Evolutionary conservation across 1,140 invertebrate species (phyloP), one percentile per base, ranked within the genome.

Genomic region (Coelopa frigida): DNA sequence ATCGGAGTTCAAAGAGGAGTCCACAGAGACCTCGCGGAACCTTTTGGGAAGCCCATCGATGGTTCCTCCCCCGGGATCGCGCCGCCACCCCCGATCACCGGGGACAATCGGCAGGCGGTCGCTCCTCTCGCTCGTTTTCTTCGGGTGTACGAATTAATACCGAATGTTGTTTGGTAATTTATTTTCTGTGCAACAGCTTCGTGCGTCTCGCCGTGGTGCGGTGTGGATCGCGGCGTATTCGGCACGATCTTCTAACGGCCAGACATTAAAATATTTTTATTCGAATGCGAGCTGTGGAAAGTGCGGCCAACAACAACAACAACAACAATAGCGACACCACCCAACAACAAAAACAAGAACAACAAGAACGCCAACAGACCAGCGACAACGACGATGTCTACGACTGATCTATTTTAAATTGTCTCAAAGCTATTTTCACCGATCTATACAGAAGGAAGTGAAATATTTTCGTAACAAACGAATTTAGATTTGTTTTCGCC

Each of bases 241-340:
- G 36, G 47, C 42, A 18, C 23, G 32, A 31, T 27, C 14, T 49
- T 37, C 47, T 43, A 39, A 36, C 42, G 42, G 33, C 42, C 42
- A 49, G 47, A 49, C 47, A 37, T 44, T 49, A 44, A n/a, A n/a
- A n/a, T n/a, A n/a, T n/a, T 49, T 49, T 49, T 36, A 49, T 49
- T 44, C 26, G 42, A 49, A n/a, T 29, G 22, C 27, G 42, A 38
- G 44, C 42, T 44, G 20, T 32, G 38, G 43, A 48, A 48, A 43
- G 31, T 24, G 32, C 35, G 24, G 22, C 24, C 15, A 36, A 20
- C 22, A 43, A 24, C 32, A 29, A 29, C 40, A 20, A 42, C 40
- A 42, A 24, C 40, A 42, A n/a, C 22, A 43, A 24, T 42, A 29
- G 40, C 40, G 26, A 42, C 40, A 42, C 40, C 40, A 42, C 22